Percentiles rank a stretch among this genome's conserved stretches.
Conservation (phyloP, 1,140 invertebrate genomes). For the Mylabris phalerata region DNA sequence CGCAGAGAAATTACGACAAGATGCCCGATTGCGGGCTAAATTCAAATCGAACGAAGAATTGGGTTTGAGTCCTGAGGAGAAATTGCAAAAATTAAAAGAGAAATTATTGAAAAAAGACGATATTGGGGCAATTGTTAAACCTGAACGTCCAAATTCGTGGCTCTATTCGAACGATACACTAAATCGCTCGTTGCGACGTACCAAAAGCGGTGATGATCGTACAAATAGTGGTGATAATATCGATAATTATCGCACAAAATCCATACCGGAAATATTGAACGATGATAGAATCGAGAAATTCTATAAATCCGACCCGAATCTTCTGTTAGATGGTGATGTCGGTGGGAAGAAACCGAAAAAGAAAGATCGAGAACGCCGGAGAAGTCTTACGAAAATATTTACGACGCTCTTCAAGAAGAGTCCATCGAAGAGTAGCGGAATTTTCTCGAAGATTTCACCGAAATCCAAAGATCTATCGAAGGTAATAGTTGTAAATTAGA, state of each 20-base stretch:
- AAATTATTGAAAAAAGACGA: constrained; percentile 28
- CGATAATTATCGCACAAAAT: constrained; percentile 28
- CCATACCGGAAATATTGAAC: constrained; percentile 29
- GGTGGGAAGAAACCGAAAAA: constrained; percentile 44
- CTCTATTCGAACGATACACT: constrained; percentile 32
- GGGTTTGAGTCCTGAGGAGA: constrained; percentile 61
- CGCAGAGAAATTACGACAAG: constrained; percentile 56
- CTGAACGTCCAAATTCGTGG: constrained; percentile 24
- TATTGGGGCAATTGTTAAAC: constrained; percentile 30
- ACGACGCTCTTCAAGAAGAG: constrained; percentile 70
- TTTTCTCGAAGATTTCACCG: constrained; percentile 56
- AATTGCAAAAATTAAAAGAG: constrained; percentile 44
- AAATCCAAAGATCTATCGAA: constrained; percentile 64
- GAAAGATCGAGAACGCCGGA: constrained; percentile 63
- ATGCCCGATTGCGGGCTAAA: constrained; percentile 59
- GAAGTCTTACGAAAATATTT: constrained; percentile 77
- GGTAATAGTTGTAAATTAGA: constrained; percentile 41
- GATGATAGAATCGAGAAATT: constrained; percentile 29
- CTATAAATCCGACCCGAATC: constrained; percentile 54
- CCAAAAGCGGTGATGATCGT: constrained; percentile 28
- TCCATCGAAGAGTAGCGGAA: constrained; percentile 32
- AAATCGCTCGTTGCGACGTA: constrained; percentile 32
- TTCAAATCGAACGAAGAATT: constrained; percentile 58
- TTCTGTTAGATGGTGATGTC: constrained; percentile 41
- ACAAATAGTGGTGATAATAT: neutral